Conservation (phyloP, 2,888 invertebrate species). For the Spilarctia lutea region DNA sequence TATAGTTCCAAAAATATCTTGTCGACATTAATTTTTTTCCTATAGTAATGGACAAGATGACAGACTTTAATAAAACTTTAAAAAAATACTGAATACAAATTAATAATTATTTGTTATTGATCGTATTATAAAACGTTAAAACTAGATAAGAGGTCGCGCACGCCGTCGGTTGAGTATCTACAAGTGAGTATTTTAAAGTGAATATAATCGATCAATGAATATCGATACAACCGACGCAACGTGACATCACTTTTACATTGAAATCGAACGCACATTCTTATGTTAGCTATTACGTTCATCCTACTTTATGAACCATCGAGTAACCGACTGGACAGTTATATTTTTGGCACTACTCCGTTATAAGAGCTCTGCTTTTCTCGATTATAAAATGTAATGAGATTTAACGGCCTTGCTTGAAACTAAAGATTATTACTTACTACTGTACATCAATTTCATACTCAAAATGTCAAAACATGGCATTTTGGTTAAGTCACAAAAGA, state of each 20-base stretch:
- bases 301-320: background rate
- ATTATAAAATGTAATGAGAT: background rate
- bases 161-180: background rate
- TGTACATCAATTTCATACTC: background rate
- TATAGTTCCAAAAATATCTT: background rate
- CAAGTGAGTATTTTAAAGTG: background rate
- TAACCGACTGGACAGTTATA: background rate
- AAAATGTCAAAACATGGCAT: background rate
- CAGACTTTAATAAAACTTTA: background rate
- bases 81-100: background rate
- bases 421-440: too few species aligned
- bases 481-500: background rate
- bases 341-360: too few species aligned
- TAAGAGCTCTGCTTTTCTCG: background rate
- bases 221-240: background rate
- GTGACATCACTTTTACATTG: background rate
- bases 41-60: background rate
- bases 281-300: background rate
- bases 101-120: background rate
- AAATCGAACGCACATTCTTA: background rate
- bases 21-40: background rate
- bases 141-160: background rate
- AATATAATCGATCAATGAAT: background rate
- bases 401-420: background rate
- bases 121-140: background rate